Evolutionary conservation across 2,113 vertebrate species (phyloP).

Genomic region (Oxyura jamaicensis): DNA sequence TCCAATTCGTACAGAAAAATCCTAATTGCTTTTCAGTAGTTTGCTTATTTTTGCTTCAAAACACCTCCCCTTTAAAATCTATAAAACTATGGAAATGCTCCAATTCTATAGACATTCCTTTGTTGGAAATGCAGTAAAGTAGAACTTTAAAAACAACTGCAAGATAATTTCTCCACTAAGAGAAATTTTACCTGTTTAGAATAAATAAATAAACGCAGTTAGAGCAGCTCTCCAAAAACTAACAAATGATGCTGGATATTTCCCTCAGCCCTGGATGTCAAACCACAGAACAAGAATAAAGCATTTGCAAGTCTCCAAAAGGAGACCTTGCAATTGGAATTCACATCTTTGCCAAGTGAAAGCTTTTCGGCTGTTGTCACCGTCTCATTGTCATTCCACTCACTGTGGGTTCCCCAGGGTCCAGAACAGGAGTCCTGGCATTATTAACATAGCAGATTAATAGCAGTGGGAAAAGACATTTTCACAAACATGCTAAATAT

Average conservation of each 20-base stretch:
- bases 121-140: not conserved
- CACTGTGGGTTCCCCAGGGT: constrained; percentile 78
- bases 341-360: constrained; percentile 41
- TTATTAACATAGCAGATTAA: constrained; percentile 91
- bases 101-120: not conserved
- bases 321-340: constrained; percentile 44
- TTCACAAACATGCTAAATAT: constrained; percentile 90
- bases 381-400: constrained; percentile 82
- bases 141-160: not conserved
- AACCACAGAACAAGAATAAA: constrained; percentile 4
- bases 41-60: constrained; percentile 16
- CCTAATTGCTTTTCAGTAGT: not conserved
- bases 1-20: not conserved
- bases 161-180: not conserved
- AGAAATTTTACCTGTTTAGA: not conserved
- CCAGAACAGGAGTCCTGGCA: constrained; percentile 71
- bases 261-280: constrained; percentile 27
- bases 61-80: not conserved
- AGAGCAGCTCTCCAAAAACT: constrained; percentile 15
- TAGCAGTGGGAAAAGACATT: constrained; percentile 83
- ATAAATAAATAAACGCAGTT: not conserved
- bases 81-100: not conserved
- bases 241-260: not conserved
- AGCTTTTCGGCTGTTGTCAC: constrained; percentile 68
- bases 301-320: constrained; percentile 30